A percentile compares a stretch with the other conserved stretches of the same genome.
Evolutionary conservation across 2,888 invertebrate species (phyloP).

Genomic region (Coelogynopora nodosa): DNA sequence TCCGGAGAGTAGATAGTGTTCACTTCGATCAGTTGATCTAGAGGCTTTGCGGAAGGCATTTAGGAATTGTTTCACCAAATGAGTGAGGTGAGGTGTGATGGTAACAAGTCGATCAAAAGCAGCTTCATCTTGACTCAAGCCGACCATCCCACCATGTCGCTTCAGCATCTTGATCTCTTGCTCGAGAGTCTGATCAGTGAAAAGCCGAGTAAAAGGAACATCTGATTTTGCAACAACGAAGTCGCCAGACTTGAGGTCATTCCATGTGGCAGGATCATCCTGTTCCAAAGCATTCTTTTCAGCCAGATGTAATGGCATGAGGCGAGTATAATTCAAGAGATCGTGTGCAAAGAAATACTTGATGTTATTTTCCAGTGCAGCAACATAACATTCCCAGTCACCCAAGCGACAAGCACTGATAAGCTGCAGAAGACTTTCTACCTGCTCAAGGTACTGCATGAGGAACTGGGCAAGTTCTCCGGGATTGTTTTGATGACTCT

Average conservation of each 20-base stretch:
- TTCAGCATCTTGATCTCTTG: slow-evolving; percentile 43
- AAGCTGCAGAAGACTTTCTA: slow-evolving; percentile 41
- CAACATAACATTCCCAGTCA: slow-evolving; percentile 44
- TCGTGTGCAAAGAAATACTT: slow-evolving; percentile 46
- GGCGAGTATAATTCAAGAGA: slow-evolving; percentile 43
- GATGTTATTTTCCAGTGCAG: slow-evolving; percentile 41
- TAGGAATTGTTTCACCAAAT: background rate
- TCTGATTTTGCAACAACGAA: slow-evolving; percentile 45
- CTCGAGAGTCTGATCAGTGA: slow-evolving; percentile 44
- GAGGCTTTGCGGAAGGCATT: background rate
- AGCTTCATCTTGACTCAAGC: background rate
- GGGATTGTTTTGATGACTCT: background rate
- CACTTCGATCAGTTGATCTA: background rate
- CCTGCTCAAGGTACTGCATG: background rate
- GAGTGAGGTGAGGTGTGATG: background rate
- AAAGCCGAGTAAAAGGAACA: slow-evolving; percentile 44
- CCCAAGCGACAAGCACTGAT: slow-evolving; percentile 40
- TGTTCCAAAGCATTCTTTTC: slow-evolving; percentile 44
- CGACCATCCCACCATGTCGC: slow-evolving; percentile 33
- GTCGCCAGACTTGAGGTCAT: slow-evolving; percentile 42
- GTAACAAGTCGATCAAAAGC: background rate
- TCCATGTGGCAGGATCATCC: slow-evolving; percentile 44
- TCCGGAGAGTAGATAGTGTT: background rate
- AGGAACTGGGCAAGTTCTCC: slow-evolving; percentile 43
- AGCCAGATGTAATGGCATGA: slow-evolving; percentile 38